Base-by-base conservation (phyloP, 2,888 invertebrate species). In the Prosopocoilus inquinatus region DNA sequence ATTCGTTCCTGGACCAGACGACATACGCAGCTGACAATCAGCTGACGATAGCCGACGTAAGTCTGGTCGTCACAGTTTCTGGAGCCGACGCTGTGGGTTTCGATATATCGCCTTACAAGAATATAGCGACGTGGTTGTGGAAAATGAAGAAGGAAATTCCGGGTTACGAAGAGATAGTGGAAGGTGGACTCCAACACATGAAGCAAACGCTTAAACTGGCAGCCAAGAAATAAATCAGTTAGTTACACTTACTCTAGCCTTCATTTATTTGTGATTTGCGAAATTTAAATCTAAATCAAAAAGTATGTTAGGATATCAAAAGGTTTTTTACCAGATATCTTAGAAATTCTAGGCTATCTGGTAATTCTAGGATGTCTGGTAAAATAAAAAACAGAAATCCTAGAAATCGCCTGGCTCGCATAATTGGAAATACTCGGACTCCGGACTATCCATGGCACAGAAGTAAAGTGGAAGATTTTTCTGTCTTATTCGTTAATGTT, bases 31-130 rank as follows among this genome's bases (percentile, higher is more conserved):
- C 90, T 11, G 93, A 91, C 2, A 81, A 86, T 55, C 79, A 79
- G 54, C 78, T 91, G 50, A 92, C 92, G 11, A 73, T 94, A 12
- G 94, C 94, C 4, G 94, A 94, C 75, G 79, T 91, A 39, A 78
- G 85, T 35, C 72, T 92, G 43, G 78, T 86, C 32, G 83, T 88
- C 8, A 81, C 84, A 4, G 81, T 91, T 7, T 85, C 90, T 46
- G 88, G 87, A 58, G 82, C 83, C 59, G 90, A 89, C 68, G 87
- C 85, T 47, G 67, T 70, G 46, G 62, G 55, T 12, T 82, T 86
- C 58, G 89, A 91, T 71, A 71, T 91, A 60, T 81, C 82, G 69
- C 84, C 86, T 66, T 89, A 84, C 77, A 75, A 82, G 44, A 91
- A 91, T 67, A 80, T 90, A 51, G 74, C 77, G 55, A 87, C 80